Evolutionary conservation across 2,113 vertebrate species (phyloP).

Genomic region (Pollachius pollachius): DNA sequence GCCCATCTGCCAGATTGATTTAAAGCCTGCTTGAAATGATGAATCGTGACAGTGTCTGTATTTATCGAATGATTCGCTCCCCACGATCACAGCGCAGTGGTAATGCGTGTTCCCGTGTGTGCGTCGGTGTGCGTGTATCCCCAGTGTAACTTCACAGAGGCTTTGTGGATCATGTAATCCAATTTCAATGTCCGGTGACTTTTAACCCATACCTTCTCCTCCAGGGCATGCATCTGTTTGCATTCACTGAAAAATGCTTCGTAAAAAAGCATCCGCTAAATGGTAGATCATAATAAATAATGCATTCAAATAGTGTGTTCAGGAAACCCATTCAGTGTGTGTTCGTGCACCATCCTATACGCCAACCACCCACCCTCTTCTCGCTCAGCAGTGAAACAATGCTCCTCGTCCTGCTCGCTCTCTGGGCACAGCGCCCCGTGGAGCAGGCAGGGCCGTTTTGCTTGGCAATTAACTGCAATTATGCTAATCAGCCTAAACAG

Average conservation of each 20-base stretch:
- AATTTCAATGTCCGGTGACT: too few species aligned
- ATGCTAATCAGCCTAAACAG: conserved; percentile 35
- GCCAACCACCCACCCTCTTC: conserved; percentile 3
- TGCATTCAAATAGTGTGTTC: neutral
- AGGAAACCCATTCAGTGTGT: conserved; percentile 11
- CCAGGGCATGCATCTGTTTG: too few species aligned
- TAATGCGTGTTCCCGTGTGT: neutral
- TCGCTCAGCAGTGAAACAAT: too few species aligned
- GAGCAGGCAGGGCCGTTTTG: conserved; percentile 30
- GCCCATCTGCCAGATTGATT: conserved; percentile 28
- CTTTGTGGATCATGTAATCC: too few species aligned
- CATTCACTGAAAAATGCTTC: too few species aligned
- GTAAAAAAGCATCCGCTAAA: too few species aligned
- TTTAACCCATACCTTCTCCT: too few species aligned
- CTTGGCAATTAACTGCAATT: conserved; percentile 52
- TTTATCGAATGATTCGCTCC: conserved; percentile 35
- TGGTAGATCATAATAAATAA: too few species aligned
- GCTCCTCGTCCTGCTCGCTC: conserved; percentile 9
- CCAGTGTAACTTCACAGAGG: too few species aligned
- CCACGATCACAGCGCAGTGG: conserved; percentile 23
- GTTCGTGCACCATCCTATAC: neutral
- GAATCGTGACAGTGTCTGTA: conserved; percentile 40
- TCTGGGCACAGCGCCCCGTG: conserved; percentile 5
- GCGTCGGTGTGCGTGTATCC: neutral
- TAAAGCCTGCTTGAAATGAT: conserved; percentile 33